A percentile compares a stretch with the other conserved stretches of the same genome.
phyloP scores from a whole-genome alignment of 2,113 vertebrate genomes.

The Cariama cristata region DNA sequence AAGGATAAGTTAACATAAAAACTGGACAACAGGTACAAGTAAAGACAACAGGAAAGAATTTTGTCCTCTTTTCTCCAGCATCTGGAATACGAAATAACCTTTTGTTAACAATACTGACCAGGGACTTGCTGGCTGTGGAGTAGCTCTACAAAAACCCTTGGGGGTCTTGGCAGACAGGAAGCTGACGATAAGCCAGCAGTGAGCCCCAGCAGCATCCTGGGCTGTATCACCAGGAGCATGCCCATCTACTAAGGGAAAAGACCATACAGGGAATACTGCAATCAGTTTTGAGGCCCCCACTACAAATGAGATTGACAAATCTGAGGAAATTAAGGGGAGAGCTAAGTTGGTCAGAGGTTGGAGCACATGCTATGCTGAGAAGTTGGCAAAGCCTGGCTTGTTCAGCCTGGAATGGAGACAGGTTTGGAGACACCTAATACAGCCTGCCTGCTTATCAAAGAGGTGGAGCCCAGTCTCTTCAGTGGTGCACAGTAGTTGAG shows the following conservation, averaged over 20 bases:
- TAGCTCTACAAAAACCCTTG: background rate
- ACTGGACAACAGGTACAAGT: background rate
- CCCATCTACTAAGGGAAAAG: background rate
- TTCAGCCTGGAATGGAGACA: background rate
- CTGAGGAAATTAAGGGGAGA: background rate
- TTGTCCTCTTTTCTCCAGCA: background rate
- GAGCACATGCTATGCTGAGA: background rate
- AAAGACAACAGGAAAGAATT: background rate
- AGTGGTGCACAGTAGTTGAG: rapidly evolving
- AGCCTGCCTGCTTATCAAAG: background rate
- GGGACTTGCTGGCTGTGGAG: background rate
- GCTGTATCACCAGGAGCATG: background rate
- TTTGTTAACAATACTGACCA: background rate
- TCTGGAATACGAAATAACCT: background rate
- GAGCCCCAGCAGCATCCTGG: background rate
- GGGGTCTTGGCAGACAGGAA: background rate
- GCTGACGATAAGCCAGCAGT: background rate
- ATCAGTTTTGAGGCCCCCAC: background rate
- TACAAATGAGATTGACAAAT: background rate
- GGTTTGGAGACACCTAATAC: background rate
- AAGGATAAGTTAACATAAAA: background rate
- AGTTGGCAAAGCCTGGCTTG: background rate
- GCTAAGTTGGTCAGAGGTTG: rapidly evolving
- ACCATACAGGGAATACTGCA: rapidly evolving
- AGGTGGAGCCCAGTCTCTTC: background rate